Conservation (phyloP, 2,888 invertebrate genomes). For the Petrophora chlorosata region DNA sequence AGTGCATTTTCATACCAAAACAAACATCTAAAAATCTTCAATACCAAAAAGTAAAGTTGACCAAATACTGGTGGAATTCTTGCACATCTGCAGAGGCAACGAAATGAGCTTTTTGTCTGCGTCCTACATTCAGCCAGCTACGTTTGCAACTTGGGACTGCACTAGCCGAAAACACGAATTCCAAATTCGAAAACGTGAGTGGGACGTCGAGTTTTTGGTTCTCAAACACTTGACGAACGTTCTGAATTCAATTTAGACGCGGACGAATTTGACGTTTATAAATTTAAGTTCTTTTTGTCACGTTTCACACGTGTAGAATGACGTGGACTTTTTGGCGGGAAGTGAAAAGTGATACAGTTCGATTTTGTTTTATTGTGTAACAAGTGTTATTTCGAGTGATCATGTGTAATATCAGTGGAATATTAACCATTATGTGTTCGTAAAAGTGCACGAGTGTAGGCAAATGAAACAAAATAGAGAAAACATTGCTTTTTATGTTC, state of each 20-base stretch:
- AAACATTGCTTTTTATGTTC: no score
- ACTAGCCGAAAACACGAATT: conserved; percentile 12
- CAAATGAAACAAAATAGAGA: no score
- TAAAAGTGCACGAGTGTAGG: no score
- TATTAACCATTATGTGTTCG: no score
- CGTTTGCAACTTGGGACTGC: background rate
- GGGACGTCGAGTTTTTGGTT: conserved; percentile 4
- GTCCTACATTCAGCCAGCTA: conserved; percentile 1
- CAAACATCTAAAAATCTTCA: no score
- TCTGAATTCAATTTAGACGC: conserved; percentile 5
- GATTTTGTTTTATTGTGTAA: no score
- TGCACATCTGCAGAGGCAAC: conserved; percentile 7
- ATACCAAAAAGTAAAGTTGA: no score
- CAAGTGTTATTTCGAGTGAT: no score
- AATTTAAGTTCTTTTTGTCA: background rate
- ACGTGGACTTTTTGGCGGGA: background rate
- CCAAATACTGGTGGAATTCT: no score
- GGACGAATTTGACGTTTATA: background rate
- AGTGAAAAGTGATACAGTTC: no score
- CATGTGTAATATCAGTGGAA: no score
- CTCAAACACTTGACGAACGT: background rate
- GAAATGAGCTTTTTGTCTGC: conserved; percentile 6
- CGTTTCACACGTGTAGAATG: background rate
- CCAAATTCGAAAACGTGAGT: conserved; percentile 8
- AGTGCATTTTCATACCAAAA: no score